These are phyloP conservation scores for Diplazon laetatorius DNA, from an alignment of 2,888 invertebrate species.

Conservation along the genomic window DNA sequence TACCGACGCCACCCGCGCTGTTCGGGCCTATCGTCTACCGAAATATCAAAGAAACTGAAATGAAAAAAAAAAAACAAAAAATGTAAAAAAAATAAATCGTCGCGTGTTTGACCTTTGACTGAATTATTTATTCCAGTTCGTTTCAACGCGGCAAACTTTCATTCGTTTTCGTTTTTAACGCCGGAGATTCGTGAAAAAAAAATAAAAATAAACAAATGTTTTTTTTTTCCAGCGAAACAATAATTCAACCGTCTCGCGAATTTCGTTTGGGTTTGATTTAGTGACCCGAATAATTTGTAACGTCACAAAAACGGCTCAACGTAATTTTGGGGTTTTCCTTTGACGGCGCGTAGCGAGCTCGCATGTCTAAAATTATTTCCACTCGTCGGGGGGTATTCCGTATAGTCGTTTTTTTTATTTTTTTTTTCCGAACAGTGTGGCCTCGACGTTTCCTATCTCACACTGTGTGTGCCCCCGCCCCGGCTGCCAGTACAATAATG, in stretches of 20 bases:
- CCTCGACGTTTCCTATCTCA: constrained; percentile 28
- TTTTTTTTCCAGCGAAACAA: constrained; percentile 10
- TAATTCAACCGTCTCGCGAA: constrained; percentile 18
- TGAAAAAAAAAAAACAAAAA: not conserved
- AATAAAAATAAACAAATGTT: no score
- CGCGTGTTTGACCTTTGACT: not conserved
- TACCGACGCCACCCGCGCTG: constrained; percentile 17
- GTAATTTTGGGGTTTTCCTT: constrained; percentile 48
- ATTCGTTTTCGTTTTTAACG: not conserved
- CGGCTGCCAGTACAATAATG: constrained; percentile 68
- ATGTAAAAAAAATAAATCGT: not conserved
- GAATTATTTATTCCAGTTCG: not conserved
- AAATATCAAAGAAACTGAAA: not conserved
- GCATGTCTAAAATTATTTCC: constrained; percentile 24
- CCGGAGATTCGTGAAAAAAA: not conserved
- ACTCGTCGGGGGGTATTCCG: constrained; percentile 17
- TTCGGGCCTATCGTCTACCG: not conserved
- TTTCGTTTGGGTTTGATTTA: constrained; percentile 29
- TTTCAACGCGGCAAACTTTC: not conserved
- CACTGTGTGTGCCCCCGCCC: constrained; percentile 22
- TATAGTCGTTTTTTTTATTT: no score
- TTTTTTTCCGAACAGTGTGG: constrained; percentile 11
- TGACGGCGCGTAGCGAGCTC: constrained; percentile 27
- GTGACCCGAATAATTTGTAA: constrained; percentile 48
- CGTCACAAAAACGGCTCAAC: constrained; percentile 5